These are phyloP conservation scores for Pimephales promelas DNA, from an alignment of 2,113 vertebrate species.

Conservation along the genomic window DNA sequence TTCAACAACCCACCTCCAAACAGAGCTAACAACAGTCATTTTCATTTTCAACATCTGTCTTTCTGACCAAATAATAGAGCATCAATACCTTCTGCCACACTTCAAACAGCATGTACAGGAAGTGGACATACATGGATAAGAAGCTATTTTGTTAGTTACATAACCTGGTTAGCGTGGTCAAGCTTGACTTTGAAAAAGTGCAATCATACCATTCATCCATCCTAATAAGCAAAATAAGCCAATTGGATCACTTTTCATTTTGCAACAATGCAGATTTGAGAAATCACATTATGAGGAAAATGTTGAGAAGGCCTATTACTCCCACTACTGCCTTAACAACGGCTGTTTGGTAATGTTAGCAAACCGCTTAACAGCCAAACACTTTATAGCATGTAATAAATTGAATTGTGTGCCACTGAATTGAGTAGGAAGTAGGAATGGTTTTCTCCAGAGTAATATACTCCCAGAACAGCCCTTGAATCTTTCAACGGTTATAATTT, in stretches of 20 bases:
- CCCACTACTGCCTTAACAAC: not conserved
- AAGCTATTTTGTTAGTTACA: not conserved
- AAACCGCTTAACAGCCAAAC: not conserved
- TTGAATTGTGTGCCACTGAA: not conserved
- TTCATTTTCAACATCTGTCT: conserved; percentile 35
- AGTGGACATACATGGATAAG: not conserved
- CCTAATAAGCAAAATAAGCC: not conserved
- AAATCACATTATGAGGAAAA: not conserved
- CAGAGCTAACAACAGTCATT: conserved; percentile 44
- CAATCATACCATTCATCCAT: not conserved
- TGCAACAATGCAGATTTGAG: not conserved
- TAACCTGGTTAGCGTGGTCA: not conserved
- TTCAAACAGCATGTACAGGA: not conserved
- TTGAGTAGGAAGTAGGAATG: conserved; percentile 4
- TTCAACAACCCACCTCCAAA: conserved; percentile 45
- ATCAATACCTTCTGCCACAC: not conserved
- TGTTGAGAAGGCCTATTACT: not conserved
- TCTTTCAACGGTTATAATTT: conserved; percentile 22
- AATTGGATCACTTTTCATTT: not conserved
- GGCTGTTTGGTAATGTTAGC: not conserved
- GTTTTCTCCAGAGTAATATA: conserved; percentile 7
- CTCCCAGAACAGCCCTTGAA: conserved; percentile 12
- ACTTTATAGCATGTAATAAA: not conserved
- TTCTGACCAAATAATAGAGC: not conserved
- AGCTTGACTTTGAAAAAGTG: not conserved